Evolutionary conservation across 2,888 invertebrate species (phyloP).

Genomic region (Aleiodes testaceus): DNA sequence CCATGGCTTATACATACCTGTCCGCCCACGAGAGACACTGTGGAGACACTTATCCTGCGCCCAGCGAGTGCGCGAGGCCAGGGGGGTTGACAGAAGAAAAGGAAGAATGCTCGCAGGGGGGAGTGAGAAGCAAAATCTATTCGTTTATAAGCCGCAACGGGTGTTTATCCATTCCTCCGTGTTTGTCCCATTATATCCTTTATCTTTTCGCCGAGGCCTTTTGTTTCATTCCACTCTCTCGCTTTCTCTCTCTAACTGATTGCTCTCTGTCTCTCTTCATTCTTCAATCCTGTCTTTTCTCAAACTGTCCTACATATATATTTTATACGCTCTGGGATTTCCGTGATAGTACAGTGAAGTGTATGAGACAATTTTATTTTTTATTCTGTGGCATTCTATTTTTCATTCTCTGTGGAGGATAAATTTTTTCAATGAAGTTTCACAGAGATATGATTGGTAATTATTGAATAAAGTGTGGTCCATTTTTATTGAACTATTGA

Average conservation of each 20-base stretch:
- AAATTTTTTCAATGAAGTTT: no score
- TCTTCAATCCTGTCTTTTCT: constrained; percentile 37
- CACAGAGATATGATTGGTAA: no score
- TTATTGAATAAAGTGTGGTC: no score
- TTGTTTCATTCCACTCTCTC: constrained; percentile 50
- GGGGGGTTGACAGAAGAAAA: constrained; percentile 6
- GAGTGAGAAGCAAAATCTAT: constrained; percentile 45
- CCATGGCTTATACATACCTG: constrained; percentile 43
- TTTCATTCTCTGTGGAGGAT: not conserved
- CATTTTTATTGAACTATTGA: no score
- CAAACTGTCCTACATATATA: constrained; percentile 34
- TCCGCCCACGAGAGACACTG: constrained; percentile 52
- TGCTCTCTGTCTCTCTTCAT: constrained; percentile 20
- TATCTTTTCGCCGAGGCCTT: constrained; percentile 52
- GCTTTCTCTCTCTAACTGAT: constrained; percentile 29
- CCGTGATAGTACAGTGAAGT: constrained; percentile 24
- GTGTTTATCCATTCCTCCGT: constrained; percentile 50
- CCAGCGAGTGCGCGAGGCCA: constrained; percentile 44
- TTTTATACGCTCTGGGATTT: constrained; percentile 21
- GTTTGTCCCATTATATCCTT: constrained; percentile 52
- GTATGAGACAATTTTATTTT: constrained; percentile 19
- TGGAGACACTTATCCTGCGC: constrained; percentile 51
- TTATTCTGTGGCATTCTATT: not conserved
- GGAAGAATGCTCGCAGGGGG: constrained; percentile 37
- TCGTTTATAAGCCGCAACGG: constrained; percentile 42